Evolutionary conservation across 2,113 vertebrate genomes (phyloP), one percentile per base, ranked within the genome.

Genomic region (Corythornis cristatus): DNA sequence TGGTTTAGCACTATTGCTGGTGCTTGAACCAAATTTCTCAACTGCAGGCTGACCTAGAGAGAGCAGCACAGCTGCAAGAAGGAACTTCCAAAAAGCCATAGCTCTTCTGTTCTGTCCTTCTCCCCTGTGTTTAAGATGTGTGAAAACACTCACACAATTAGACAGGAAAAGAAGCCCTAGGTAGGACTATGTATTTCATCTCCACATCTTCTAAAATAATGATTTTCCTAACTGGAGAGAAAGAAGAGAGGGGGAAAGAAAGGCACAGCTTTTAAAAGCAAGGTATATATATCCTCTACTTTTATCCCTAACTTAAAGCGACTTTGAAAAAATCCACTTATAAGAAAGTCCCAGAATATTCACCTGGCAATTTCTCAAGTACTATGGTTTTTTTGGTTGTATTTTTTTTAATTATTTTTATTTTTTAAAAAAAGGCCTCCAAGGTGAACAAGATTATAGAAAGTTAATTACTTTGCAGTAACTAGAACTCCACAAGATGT

Each of bases 121-220:
- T 93, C 89, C 67, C 75, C 87, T 67, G 88, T 77, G 85, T 77
- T 95, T 88, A 83, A 92, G 84, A 93, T 89, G 78, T 64, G 68
- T 93, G 93, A 94, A 95, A 93, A 93, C 50, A 80, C 72, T 92
- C 86, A 93, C 40, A 78, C 91, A 94, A 93, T 95, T 89, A 96
- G 67, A 89, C 22, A 83, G 75, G 72, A 40, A 93, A 90, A 96
- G 87, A 83, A 96, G n/a, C 48, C 82, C 89, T 86, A 91, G 56
- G 89, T 89, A 90, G 82, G 43, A 58, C 48, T 79, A 64, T 66
- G 3, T 82, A 81, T 95, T 94, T 96, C 79, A 96, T 93, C 87
- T 95, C 87, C 72, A 77, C 85, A 87, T 89, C 87, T 93, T 85
- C 84, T 96, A 91, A 89, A 90, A 93, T 92, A 96, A 96, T 83